Base-by-base conservation (phyloP, 2,113 vertebrate species). In the Callionymus lyra region DNA sequence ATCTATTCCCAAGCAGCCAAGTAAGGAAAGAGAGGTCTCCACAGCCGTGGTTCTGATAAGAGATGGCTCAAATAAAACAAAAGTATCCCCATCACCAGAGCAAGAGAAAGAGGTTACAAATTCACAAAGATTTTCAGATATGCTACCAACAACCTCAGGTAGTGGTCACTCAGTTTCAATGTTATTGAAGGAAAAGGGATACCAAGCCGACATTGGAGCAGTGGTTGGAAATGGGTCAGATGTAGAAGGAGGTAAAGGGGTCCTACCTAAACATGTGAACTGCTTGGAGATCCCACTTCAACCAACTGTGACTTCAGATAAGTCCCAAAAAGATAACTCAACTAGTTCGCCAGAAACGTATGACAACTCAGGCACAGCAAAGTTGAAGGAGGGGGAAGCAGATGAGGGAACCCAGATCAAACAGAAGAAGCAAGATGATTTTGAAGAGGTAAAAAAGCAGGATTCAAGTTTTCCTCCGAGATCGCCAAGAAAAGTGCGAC, bases 171-270 rank as follows among this genome's bases (percentile, higher is more conserved):
- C 83, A 2, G 83, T 88, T 34, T 87, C 84, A 18, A 85, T 84
- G 83, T 53, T 88, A 34, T 12, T 83, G 39, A 88, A 84, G 58
- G 86, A 86, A 44, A 88, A 88, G 63, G 85, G 84, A 21, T 87
- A 82, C 68, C 86, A 87, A 43, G 86, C 86, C 50, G 85, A 88
- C 34, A 87, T 88, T 42, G 86, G 86, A 49, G 65, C 81, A 46
- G 65, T 83, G 38, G 59, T 86, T 9, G 73, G 77, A 27, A 76
- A 83, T 8, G 46, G 50, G 34, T 55, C 70, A 18, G 72, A 56
- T 45, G 56, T 51, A 27, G 33, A 32, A 43, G 57, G 9, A 47
- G 56, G 16, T 27, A 66, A 48, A 51, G 59, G 41, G 32, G 41
- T 47, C 42, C 56, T 68, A 9, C 47, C 10, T 34, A 87, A 84